Evolutionary conservation across 2,113 vertebrate genomes (phyloP).

Genomic region (Orthonyx spaldingii): DNA sequence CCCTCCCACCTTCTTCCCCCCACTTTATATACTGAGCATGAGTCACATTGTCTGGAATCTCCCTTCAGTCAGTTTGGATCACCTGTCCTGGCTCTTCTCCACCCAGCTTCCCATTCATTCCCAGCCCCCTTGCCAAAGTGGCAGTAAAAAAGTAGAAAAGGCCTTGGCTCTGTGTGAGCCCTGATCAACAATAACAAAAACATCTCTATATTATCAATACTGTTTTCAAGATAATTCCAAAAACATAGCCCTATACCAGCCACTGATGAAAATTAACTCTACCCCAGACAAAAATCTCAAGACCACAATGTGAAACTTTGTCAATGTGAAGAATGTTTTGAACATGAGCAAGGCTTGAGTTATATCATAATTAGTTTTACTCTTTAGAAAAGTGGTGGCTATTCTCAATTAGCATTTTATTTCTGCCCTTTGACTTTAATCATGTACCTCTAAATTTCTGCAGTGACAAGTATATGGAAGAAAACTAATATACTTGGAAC

Average conservation of each 20-base stretch:
- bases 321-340: background rate
- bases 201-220: background rate
- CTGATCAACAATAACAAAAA: background rate
- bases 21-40: background rate
- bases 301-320: background rate
- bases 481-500: background rate
- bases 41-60: too few relatives aligned
- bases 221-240: background rate
- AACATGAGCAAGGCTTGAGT: background rate
- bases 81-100: background rate
- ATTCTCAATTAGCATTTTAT: background rate
- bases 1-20: background rate
- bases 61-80: too few relatives aligned
- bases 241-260: background rate
- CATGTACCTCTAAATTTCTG: background rate
- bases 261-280: background rate
- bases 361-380: background rate
- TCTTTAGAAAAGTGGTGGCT: background rate
- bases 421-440: background rate
- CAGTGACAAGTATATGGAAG: background rate
- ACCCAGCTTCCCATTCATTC: background rate
- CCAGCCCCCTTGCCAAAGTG: background rate
- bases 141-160: background rate
- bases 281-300: background rate
- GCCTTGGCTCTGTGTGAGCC: background rate